These are phyloP conservation scores for Gryllus bimaculatus DNA, from an alignment of 1,140 invertebrate species.

Conservation along the genomic window DNA sequence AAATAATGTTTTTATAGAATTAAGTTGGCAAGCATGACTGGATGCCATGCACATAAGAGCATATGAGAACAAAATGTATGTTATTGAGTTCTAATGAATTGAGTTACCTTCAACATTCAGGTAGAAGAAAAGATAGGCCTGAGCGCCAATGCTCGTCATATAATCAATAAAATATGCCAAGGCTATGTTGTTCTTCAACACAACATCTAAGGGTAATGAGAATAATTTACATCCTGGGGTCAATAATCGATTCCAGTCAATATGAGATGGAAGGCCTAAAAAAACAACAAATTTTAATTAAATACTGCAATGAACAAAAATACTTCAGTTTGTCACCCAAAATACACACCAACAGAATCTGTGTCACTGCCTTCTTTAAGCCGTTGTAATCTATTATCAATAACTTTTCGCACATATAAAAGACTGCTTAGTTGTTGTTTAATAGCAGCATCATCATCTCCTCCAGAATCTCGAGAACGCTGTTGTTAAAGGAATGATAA, in stretches of 20 bases:
- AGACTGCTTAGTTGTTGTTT: conserved; percentile 86
- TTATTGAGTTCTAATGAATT: too few species aligned
- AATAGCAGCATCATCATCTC: conserved; percentile 69
- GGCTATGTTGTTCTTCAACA: conserved; percentile 72
- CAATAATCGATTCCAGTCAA: conserved; percentile 43
- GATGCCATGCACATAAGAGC: too few species aligned
- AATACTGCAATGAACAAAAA: not conserved
- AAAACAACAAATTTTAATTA: conserved; percentile 8
- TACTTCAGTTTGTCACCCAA: not conserved
- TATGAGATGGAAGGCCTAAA: conserved; percentile 31
- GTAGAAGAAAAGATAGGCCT: conserved; percentile 70
- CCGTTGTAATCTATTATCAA: conserved; percentile 54
- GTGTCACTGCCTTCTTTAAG: conserved; percentile 46
- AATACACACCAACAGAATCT: conserved; percentile 35
- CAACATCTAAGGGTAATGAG: conserved; percentile 60
- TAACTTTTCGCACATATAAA: conserved; percentile 66
- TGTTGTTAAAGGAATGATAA: conserved; percentile 28
- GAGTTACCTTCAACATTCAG: conserved; percentile 62
- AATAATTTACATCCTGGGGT: conserved; percentile 51
- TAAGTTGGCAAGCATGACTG: too few species aligned
- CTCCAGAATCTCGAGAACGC: conserved; percentile 73
- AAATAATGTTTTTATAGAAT: too few species aligned
- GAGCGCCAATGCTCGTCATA: conserved; percentile 58
- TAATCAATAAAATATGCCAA: conserved; percentile 76
- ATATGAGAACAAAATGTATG: too few species aligned